Conservation (phyloP, 2,113 vertebrate genomes). For the Sapajus apella region DNA sequence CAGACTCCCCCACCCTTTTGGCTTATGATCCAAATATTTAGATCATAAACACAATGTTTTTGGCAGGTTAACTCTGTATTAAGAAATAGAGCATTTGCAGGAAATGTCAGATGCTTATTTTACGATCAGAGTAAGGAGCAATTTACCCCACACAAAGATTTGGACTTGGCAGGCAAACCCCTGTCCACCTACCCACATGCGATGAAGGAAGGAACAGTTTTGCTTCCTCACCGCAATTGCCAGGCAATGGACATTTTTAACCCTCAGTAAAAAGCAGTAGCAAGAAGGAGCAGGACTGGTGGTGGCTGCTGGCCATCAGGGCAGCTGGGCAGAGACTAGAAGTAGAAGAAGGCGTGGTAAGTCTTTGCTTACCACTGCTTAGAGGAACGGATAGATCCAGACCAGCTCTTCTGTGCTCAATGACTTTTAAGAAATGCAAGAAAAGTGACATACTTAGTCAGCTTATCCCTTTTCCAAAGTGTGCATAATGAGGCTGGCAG, state of each 20-base stretch:
- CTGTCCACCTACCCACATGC: constrained; percentile 39
- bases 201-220: background rate
- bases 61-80: constrained; percentile 65
- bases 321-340: background rate
- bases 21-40: constrained; percentile 74
- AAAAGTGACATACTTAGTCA: background rate
- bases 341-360: background rate
- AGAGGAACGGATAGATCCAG: background rate
- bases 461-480: background rate
- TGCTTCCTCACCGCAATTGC: background rate
- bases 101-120: constrained; percentile 65
- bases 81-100: constrained; percentile 65
- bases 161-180: constrained; percentile 47
- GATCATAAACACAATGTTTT: constrained; percentile 72
- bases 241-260: background rate
- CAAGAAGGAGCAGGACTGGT: background rate
- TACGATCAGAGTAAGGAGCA: constrained; percentile 51
- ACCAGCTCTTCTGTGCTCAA: background rate
- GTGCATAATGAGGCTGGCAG: background rate
- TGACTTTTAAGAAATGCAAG: background rate
- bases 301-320: background rate
- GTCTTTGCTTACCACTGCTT: background rate
- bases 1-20: constrained; percentile 52
- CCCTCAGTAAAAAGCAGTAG: background rate
- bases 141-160: constrained; percentile 49